These are phyloP conservation scores for Cyrtodaria siliqua DNA, from an alignment of 2,888 invertebrate genomes.

Conservation along the genomic window DNA sequence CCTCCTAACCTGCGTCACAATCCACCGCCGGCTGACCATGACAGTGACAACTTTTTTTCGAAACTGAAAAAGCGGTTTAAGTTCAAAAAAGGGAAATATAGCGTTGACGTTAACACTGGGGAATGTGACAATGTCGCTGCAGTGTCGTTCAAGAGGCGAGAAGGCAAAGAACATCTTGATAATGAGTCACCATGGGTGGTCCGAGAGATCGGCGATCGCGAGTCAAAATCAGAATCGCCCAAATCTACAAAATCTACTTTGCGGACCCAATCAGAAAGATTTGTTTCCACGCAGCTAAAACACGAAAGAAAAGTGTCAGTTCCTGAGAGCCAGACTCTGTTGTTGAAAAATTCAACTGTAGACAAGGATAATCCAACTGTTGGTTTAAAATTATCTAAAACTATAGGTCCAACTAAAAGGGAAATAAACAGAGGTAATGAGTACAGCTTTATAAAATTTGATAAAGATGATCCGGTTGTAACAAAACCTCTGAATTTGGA, in stretches of 20 bases:
- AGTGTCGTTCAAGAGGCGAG: constrained; percentile 54
- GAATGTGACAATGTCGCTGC: constrained; percentile 55
- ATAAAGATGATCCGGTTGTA: constrained; percentile 33
- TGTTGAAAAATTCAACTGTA: background rate
- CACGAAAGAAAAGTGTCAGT: background rate
- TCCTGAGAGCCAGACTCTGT: too few relatives aligned
- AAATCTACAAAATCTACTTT: constrained; percentile 22
- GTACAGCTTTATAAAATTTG: constrained; percentile 50
- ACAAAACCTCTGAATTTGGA: constrained; percentile 19
- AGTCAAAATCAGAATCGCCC: constrained; percentile 31
- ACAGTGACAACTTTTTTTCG: constrained; percentile 47
- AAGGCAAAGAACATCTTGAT: constrained; percentile 33
- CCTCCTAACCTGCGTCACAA: constrained; percentile 45
- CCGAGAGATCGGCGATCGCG: constrained; percentile 15
- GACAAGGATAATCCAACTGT: background rate
- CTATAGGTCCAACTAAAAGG: background rate
- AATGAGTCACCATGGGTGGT: constrained; percentile 31
- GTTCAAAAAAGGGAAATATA: constrained; percentile 49
- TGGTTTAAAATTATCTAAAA: constrained; percentile 3
- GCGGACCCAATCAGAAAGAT: constrained; percentile 29
- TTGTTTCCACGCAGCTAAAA: background rate
- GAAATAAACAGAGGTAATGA: constrained; percentile 34
- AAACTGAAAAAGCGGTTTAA: constrained; percentile 49
- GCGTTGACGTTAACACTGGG: constrained; percentile 55
- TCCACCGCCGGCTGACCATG: constrained; percentile 26